Evolutionary conservation across 2,797 vertebrate genomes (phyloP).

Genomic region (Sylvia borin): DNA sequence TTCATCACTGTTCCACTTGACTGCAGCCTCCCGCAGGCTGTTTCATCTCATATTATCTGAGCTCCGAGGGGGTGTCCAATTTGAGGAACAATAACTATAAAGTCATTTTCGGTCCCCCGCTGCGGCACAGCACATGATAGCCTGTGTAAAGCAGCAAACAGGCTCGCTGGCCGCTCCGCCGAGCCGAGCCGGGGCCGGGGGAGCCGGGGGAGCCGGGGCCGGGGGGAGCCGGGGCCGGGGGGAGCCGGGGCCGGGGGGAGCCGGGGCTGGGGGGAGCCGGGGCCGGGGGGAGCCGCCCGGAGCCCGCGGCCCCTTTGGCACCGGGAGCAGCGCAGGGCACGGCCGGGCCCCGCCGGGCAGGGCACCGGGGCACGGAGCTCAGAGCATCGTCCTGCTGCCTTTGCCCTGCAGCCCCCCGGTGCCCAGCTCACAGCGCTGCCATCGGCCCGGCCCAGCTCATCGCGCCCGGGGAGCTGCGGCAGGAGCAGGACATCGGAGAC

Average conservation of each 20-base stretch:
- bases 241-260: background rate
- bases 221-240: background rate
- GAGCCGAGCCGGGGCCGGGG: background rate
- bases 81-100: conserved; percentile 73
- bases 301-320: background rate
- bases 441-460: background rate
- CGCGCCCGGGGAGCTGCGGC: background rate
- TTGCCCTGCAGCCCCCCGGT: too few relatives aligned
- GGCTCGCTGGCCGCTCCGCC: background rate
- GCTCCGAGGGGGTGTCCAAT: conserved; percentile 69
- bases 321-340: rapidly evolving
- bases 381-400: too few relatives aligned
- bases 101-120: conserved; percentile 69
- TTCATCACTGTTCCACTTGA: conserved; percentile 41
- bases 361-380: rapidly evolving
- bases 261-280: too few relatives aligned
- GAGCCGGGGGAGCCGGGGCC: background rate
- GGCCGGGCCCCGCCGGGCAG: background rate
- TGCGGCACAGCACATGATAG: conserved; percentile 33
- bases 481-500: background rate
- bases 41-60: conserved; percentile 71
- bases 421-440: background rate
- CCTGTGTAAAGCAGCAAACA: conserved; percentile 16
- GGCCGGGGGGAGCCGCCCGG: background rate
- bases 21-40: conserved; percentile 57